Evolutionary conservation across 2,888 invertebrate species (phyloP).

Genomic region (Heliconius cydno): DNA sequence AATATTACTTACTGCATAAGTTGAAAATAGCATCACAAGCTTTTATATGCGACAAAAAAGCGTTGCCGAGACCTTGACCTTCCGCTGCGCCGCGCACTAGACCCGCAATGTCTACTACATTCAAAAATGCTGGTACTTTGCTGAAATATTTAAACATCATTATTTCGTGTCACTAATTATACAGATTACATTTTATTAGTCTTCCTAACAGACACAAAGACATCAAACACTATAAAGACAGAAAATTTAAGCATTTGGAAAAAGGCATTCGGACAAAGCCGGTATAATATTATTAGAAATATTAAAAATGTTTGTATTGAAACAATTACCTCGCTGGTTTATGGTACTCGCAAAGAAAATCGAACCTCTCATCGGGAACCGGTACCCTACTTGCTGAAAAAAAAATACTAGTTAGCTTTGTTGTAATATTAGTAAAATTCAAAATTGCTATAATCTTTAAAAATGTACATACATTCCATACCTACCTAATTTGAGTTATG

Average conservation of each 20-base stretch:
- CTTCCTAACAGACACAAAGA: neutral
- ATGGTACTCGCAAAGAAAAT: conserved; percentile 95
- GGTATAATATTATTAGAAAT: neutral
- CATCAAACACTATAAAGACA: neutral
- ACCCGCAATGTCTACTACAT: conserved; percentile 99
- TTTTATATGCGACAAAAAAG: conserved; percentile 98
- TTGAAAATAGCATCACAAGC: conserved; percentile 99
- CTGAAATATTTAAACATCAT: conserved; percentile 79
- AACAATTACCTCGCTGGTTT: conserved; percentile 93
- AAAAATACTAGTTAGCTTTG: conserved; percentile 50
- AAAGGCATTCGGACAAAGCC: neutral
- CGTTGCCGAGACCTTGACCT: conserved; percentile 99
- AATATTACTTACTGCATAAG: conserved; percentile 91
- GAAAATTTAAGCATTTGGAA: neutral
- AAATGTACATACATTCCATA: neutral
- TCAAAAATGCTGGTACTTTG: conserved; percentile 98
- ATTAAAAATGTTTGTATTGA: neutral
- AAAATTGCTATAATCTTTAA: neutral
- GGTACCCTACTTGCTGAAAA: conserved; percentile 94
- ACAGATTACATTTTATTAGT: neutral
- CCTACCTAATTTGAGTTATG: neutral
- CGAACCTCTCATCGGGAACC: conserved; percentile 97
- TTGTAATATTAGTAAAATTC: neutral
- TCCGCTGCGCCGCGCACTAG: conserved; percentile 99
- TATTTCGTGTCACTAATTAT: neutral